These are phyloP conservation scores for Nannoperca obscura DNA, from an alignment of 2,797 vertebrate genomes.

Conservation along the genomic window DNA sequence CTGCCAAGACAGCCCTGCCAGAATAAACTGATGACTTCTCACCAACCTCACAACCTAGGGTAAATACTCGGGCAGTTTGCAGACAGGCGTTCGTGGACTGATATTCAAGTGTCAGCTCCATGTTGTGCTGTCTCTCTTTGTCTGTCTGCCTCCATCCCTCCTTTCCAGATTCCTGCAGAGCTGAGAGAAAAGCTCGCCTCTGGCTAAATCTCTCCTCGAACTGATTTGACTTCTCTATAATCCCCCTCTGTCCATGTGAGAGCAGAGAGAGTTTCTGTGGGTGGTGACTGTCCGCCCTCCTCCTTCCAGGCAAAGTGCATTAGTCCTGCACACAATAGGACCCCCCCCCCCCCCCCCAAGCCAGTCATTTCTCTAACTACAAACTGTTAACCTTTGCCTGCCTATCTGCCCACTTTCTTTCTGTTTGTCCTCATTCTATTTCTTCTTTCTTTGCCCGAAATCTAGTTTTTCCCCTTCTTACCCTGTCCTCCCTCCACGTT, in stretches of 20 bases:
- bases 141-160: background rate
- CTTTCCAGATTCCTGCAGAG: slow-evolving; percentile 7
- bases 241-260: background rate
- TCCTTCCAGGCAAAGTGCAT: slow-evolving; percentile 23
- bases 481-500: background rate
- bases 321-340: background rate
- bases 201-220: slow-evolving; percentile 7
- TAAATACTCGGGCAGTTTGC: slow-evolving; percentile 52
- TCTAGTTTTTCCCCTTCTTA: background rate
- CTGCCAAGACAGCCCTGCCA: slow-evolving; percentile 50
- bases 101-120: slow-evolving; percentile 50
- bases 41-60: slow-evolving; percentile 51
- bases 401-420: background rate
- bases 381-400: background rate
- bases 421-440: too few species aligned
- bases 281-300: background rate
- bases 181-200: slow-evolving; percentile 7
- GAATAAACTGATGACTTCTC: slow-evolving; percentile 69
- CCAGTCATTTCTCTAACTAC: background rate
- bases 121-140: slow-evolving; percentile 6
- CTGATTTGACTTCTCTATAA: background rate
- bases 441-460: too few species aligned
- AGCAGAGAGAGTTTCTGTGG: slow-evolving; percentile 25
- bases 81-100: slow-evolving; percentile 43
- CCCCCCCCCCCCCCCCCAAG: too few species aligned